These are phyloP conservation scores for Philhelius pedissequus DNA, from an alignment of 2,888 invertebrate species.

Conservation along the genomic window DNA sequence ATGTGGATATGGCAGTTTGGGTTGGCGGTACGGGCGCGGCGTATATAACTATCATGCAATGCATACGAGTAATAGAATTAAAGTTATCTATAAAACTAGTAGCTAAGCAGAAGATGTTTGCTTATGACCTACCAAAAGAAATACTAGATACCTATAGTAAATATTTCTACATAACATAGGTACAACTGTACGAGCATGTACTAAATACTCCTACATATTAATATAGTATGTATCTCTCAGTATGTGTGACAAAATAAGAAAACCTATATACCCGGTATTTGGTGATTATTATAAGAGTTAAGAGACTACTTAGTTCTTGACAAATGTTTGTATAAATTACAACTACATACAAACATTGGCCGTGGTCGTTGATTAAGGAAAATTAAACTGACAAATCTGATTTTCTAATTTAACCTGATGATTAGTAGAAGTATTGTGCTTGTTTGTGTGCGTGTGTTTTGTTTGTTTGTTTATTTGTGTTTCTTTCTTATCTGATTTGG, in stretches of 20 bases:
- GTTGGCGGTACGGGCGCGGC: background rate
- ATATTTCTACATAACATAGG: background rate
- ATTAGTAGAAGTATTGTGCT: background rate
- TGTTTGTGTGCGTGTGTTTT: background rate
- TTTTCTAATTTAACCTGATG: slow-evolving; percentile 39
- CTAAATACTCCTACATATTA: too few species aligned
- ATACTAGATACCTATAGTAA: background rate
- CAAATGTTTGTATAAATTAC: background rate
- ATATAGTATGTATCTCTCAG: too few species aligned
- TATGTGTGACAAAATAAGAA: background rate
- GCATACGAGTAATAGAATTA: background rate
- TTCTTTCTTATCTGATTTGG: background rate
- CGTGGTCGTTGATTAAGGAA: slow-evolving; percentile 55
- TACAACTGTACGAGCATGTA: background rate
- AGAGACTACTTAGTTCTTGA: slow-evolving; percentile 24
- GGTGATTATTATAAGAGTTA: slow-evolving; percentile 20
- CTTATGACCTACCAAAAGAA: background rate
- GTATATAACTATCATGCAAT: background rate
- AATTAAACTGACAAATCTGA: slow-evolving; percentile 45
- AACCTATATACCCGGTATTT: background rate
- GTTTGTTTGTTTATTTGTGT: too few species aligned
- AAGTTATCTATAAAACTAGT: background rate
- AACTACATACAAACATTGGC: slow-evolving; percentile 25
- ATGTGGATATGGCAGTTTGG: background rate
- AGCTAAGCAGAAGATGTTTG: background rate